Evolutionary conservation across 2,113 vertebrate species (phyloP).

Genomic region (Poecile atricapillus): DNA sequence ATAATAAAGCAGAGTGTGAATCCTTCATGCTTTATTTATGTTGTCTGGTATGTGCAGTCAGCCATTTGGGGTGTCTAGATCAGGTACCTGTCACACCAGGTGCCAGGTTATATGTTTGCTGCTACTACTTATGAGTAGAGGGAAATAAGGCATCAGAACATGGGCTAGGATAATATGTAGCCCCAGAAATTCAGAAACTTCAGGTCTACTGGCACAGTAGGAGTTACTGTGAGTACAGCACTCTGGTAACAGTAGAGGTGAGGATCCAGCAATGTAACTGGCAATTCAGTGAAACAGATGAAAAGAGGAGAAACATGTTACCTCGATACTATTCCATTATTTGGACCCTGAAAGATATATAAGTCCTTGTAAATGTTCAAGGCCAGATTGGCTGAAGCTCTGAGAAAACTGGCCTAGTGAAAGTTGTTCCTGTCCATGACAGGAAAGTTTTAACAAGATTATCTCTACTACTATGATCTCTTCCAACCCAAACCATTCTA

Average conservation of each 20-base stretch:
- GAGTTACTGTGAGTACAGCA: background rate
- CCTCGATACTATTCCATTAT: background rate
- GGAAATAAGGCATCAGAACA: background rate
- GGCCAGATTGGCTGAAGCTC: background rate
- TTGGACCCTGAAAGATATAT: background rate
- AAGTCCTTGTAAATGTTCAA: background rate
- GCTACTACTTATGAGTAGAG: background rate
- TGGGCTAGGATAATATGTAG: background rate
- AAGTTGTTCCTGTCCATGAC: background rate
- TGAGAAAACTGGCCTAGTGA: background rate
- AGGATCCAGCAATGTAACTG: background rate
- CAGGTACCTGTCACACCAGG: background rate
- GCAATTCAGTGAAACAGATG: background rate
- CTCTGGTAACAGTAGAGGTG: background rate
- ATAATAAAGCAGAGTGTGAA: background rate
- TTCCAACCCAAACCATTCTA: background rate
- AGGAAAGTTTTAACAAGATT: background rate
- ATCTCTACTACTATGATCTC: background rate
- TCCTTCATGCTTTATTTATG: background rate
- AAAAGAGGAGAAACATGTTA: background rate
- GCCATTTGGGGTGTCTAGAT: background rate
- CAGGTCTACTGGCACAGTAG: background rate
- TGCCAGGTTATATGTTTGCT: background rate
- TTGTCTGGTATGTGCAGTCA: background rate
- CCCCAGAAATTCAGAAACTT: background rate